A percentile compares a stretch with the other conserved stretches of the same genome.
Evolutionary conservation across 30 jellyfish, hydroid and myxozoan genomes (phyloP).

Genomic region (Hydractinia echinata): DNA sequence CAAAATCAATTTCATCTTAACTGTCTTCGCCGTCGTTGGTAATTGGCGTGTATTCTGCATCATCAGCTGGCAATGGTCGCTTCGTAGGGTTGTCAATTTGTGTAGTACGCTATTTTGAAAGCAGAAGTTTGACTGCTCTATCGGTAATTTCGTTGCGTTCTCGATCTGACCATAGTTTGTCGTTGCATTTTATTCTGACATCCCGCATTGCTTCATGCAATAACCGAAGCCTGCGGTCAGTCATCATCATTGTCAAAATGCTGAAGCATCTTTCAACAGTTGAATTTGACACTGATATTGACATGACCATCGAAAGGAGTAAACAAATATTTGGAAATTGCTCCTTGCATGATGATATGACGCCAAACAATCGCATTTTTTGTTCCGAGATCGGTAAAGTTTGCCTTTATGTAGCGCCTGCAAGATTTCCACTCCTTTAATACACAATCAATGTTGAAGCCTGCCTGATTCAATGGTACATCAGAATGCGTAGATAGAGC

Average conservation of each 20-base stretch:
- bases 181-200: conserved; percentile 29
- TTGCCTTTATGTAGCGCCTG: conserved; percentile 21
- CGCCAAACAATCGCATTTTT: conserved; percentile 29
- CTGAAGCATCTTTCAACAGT: conserved; percentile 53
- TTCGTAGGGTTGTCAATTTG: not conserved
- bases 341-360: not conserved
- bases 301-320: conserved; percentile 28
- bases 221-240: conserved; percentile 43
- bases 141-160: not conserved
- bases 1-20: not conserved
- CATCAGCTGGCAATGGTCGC: not conserved
- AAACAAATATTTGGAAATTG: conserved; percentile 44
- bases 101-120: not conserved
- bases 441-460: not conserved
- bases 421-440: conserved; percentile 39
- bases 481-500: not conserved
- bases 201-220: conserved; percentile 46
- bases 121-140: not conserved
- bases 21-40: not conserved
- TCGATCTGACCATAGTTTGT: conserved; percentile 25
- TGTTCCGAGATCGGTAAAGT: not conserved
- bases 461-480: not conserved
- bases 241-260: conserved; percentile 33
- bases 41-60: not conserved
- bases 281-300: conserved; percentile 59